These are phyloP conservation scores for Pentamera pediparva DNA, from an alignment of 53 echinoderm and acorn worm genomes.

Conservation along the genomic window DNA sequence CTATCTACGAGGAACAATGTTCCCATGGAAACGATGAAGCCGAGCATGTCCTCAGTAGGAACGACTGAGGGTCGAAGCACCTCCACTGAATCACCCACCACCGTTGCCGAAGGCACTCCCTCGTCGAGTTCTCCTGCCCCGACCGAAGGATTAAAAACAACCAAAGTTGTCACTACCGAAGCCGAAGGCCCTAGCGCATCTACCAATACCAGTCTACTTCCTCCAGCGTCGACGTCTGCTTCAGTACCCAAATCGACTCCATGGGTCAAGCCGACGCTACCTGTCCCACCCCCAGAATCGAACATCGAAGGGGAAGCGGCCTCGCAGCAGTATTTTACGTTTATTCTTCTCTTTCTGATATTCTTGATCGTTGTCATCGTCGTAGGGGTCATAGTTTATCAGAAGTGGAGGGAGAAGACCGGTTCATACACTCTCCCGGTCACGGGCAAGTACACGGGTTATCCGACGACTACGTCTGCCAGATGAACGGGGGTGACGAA, in stretches of 20 bases:
- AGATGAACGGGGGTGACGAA: too few species aligned
- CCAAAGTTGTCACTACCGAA: neutral
- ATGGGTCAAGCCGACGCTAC: slow-evolving; percentile 1
- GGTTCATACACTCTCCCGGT: slow-evolving; percentile 5
- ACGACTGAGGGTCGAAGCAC: too few species aligned
- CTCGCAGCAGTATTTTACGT: neutral
- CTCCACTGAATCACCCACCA: too few species aligned
- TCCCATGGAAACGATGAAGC: too few species aligned
- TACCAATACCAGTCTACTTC: too few species aligned
- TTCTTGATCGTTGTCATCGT: neutral
- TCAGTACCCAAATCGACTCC: too few species aligned
- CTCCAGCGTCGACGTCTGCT: too few species aligned
- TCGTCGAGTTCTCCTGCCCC: neutral
- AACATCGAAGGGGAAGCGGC: neutral
- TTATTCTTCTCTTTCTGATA: neutral
- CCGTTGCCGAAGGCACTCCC: neutral
- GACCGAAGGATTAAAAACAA: neutral
- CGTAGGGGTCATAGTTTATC: slow-evolving; percentile 3
- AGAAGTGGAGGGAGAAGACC: slow-evolving; percentile 25
- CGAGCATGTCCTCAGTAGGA: too few species aligned
- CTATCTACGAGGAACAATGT: too few species aligned
- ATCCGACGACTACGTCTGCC: neutral
- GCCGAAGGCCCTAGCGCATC: neutral
- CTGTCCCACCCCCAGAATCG: neutral
- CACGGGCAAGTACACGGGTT: too few species aligned